A percentile compares a stretch with the other conserved stretches of the same genome.
Evolutionary conservation across 2,113 vertebrate species (phyloP).

Genomic region (Odocoileus hemionus): DNA sequence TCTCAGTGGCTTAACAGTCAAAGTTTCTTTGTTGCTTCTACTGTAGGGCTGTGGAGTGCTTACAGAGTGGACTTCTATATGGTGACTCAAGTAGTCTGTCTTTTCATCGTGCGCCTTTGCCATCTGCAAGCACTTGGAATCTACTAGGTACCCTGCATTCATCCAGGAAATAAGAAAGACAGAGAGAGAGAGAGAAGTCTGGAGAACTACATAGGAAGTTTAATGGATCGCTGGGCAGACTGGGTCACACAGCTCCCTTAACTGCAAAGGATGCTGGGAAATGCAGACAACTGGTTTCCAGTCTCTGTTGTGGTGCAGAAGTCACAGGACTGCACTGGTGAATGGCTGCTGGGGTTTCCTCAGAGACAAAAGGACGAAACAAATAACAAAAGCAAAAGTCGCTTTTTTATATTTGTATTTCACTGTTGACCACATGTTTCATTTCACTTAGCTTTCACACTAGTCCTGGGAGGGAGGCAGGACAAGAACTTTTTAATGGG

Average conservation of each 20-base stretch:
- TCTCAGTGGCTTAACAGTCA: not conserved
- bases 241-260: not conserved
- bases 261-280: not conserved
- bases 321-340: fast-evolving
- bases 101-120: not conserved
- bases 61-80: not conserved
- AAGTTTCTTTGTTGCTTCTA: not conserved
- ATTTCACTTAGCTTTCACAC: not conserved
- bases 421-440: not conserved
- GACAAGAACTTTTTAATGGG: not conserved
- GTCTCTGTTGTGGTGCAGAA: not conserved
- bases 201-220: not conserved
- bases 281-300: not conserved
- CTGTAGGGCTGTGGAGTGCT: not conserved
- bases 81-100: not conserved
- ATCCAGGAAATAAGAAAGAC: not conserved
- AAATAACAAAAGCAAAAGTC: not conserved
- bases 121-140: not conserved
- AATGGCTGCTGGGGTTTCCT: not conserved
- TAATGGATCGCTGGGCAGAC: not conserved
- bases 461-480: too few relatives aligned
- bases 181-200: not conserved
- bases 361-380: not conserved
- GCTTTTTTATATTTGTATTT: not conserved
- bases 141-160: too few relatives aligned